Base-by-base conservation (phyloP, 1,140 invertebrate genomes). In the Galleria mellonella region DNA sequence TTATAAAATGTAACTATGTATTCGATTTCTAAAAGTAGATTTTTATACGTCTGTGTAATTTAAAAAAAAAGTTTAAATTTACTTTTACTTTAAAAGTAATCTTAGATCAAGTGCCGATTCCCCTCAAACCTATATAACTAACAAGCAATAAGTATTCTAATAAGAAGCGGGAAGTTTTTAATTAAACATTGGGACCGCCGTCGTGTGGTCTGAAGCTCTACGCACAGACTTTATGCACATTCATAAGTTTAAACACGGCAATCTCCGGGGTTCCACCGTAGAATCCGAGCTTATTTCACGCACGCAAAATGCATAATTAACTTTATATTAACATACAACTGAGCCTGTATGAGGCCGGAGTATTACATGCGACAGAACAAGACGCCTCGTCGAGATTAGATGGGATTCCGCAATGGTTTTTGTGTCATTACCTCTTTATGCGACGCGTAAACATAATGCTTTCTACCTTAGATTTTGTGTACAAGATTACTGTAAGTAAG, bases 221-320 rank as follows among this genome's bases (percentile, higher is more conserved):
- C 17, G 33, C 33, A 35, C n/a, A 17, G 9, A 17, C 35, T 17
- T 37, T n/a, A 17, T 37, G 17, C 35, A 37, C 35, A 37, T 37
- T 37, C 35, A 37, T 37, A 37, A 37, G 13, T 37, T 37, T 39
- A 35, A 43, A 43, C 33, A 51, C 46, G 36, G 55, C 58, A 65
- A 68, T 68, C 64, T 59, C 52, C 45, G 41, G 45, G 41, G 43
- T 55, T 40, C 47, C 41, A 39, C 41, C 32, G 32, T 17, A 33
- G 40, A 43, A 51, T 39, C 42, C 45, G 32, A 51, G 69, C 65
- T 67, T 69, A 66, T 69, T 72, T 72, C 55, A 66, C 62, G 65
- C 62, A 67, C 55, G 57, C 60, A 45, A 69, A 72, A 72, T 67
- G 62, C 61, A 66, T 69, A 72, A 72, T 72, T 72, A 69, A 63